Evolutionary conservation across 1,140 invertebrate species (phyloP), one percentile per base, ranked within the genome.

Genomic region (Drosophila pectinifera): DNA sequence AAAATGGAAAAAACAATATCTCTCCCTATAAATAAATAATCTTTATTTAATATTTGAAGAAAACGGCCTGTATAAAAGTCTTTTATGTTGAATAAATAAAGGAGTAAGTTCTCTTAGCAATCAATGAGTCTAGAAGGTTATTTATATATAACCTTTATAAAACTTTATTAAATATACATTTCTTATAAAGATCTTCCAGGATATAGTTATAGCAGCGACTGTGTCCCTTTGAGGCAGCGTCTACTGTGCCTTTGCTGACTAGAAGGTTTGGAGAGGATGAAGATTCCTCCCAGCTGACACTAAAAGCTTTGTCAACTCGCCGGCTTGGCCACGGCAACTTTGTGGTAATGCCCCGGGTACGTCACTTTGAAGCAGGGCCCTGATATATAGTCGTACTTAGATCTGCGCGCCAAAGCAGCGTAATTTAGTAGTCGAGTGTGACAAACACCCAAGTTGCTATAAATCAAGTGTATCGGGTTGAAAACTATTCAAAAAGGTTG

Each of bases 261-360:
- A 14, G 26, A 5, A 11, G 14, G 22, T 20, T 20, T 34, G 13
- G 5, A 34, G 18, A 18, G 54, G 20, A 10, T 41, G 46, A 48
- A 48, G 54, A 53, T 42, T 43, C 31, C 39, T 24, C 34, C 34
- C 57, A 49, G 58, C 76, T 64, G 76, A 41, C 80, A 78, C 84
- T 91, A 91, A 91, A 91, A 91, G 89, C 89, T 79, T 85, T 91
- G 86, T 90, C 86, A 90, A 85, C 70, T 70, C 63, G 48, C 67
- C 67, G 63, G 49, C 76, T 83, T 84, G 77, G 72, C 76, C 76
- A 75, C 75, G 70, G 55, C 72, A 83, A 84, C 75, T 86, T 75
- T 88, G 70, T 89, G 79, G 72, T 77, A 79, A 88, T 89, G 68
- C 83, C 61, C 64, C 57, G 70, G 48, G 46, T 58, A 68, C 62